Percentiles rank a stretch among this genome's conserved stretches.
Evolutionary conservation across 2,888 invertebrate species (phyloP).

Genomic region (Entomobrya proxima): DNA sequence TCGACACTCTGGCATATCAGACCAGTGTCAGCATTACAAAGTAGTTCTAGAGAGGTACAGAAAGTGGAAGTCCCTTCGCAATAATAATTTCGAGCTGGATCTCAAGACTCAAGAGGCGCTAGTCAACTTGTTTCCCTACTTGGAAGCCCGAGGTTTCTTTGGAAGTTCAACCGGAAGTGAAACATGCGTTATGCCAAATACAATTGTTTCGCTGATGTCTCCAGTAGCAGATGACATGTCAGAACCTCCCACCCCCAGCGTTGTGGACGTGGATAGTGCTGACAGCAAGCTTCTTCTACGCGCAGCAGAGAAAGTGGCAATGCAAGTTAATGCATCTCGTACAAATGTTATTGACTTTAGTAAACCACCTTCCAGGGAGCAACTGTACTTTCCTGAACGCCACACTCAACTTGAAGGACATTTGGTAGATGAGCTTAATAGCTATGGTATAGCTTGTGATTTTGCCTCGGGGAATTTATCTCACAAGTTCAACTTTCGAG

Average conservation of each 20-base stretch:
- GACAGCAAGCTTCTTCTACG: not conserved
- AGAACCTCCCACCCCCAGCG: not conserved
- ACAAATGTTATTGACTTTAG: not conserved
- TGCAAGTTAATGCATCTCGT: not conserved
- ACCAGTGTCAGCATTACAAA: conserved; percentile 78
- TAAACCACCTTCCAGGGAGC: not conserved
- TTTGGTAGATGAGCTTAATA: conserved; percentile 10
- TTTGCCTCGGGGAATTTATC: conserved; percentile 82
- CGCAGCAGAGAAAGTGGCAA: conserved; percentile 36
- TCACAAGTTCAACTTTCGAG: conserved; percentile 84
- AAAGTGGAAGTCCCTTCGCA: conserved; percentile 45
- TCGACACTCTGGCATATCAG: conserved; percentile 77
- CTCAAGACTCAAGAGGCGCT: conserved; percentile 56
- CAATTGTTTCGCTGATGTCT: conserved; percentile 13
- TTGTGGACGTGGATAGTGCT: not conserved
- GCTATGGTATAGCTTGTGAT: conserved; percentile 61
- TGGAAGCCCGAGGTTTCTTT: not conserved
- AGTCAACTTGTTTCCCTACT: conserved; percentile 60
- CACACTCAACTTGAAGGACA: not conserved
- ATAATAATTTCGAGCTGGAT: conserved; percentile 66
- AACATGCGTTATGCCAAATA: not conserved
- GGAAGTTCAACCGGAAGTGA: not conserved
- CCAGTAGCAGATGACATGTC: conserved; percentile 30
- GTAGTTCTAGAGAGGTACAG: conserved; percentile 68
- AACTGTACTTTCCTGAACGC: not conserved